These are phyloP conservation scores for Engraulis encrasicolus DNA, from an alignment of 2,113 vertebrate genomes.

Conservation along the genomic window DNA sequence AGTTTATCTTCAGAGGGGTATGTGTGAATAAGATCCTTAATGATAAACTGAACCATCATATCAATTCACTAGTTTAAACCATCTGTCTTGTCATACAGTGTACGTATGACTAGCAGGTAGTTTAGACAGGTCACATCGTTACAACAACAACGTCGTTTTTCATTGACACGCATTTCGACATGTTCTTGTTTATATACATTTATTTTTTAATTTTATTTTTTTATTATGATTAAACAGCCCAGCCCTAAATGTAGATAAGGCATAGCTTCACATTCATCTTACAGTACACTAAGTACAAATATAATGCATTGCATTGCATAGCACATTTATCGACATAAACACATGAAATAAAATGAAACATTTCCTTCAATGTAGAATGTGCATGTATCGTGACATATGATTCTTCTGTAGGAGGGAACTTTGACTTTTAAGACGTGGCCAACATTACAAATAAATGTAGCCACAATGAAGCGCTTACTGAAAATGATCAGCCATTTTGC, in stretches of 20 bases:
- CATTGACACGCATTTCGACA: background rate
- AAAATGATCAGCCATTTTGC: background rate
- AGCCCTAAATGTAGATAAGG: background rate
- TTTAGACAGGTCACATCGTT: background rate
- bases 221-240: background rate
- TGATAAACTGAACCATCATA: background rate
- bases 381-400: conserved; percentile 30
- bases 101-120: no score
- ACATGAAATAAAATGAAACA: background rate
- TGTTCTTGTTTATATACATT: background rate
- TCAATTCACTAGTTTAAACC: background rate
- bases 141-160: background rate
- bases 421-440: conserved; percentile 1
- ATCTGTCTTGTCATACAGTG: background rate
- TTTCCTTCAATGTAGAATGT: conserved; percentile 9
- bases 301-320: background rate
- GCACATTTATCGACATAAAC: background rate
- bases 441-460: conserved; percentile 14
- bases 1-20: background rate
- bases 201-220: no score
- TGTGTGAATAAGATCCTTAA: background rate
- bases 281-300: background rate
- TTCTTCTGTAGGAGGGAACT: conserved; percentile 16
- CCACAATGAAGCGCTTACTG: background rate
- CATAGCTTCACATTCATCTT: background rate